A percentile compares a stretch with the other conserved stretches of the same genome.
Evolutionary conservation across 1,140 invertebrate species (phyloP).

Genomic region (Triops cancriformis): DNA sequence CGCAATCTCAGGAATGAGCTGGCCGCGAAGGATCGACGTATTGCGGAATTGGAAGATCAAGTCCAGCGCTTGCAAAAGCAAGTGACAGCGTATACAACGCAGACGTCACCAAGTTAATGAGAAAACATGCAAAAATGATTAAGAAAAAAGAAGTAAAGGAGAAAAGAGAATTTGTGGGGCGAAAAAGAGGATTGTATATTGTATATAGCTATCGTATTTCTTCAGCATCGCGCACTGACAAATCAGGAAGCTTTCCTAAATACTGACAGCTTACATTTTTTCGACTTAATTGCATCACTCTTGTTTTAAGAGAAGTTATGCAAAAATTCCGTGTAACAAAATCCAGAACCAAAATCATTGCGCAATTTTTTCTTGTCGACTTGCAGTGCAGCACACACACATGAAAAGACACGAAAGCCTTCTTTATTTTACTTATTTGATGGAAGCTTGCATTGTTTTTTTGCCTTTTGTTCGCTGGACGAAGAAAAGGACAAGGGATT

Average conservation of each 20-base stretch:
- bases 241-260: background rate
- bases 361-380: background rate
- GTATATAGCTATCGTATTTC: background rate
- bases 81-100: background rate
- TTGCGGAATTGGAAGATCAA: slow-evolving; percentile 66
- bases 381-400: background rate
- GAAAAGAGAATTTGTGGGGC: no score
- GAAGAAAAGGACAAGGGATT: slow-evolving; percentile 7
- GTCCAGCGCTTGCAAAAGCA: slow-evolving; percentile 39
- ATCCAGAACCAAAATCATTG: background rate
- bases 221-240: background rate
- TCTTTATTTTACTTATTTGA: background rate
- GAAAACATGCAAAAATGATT: background rate
- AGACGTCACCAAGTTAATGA: background rate
- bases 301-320: slow-evolving; percentile 1
- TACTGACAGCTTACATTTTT: background rate
- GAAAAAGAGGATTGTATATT: background rate
- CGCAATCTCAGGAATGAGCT: slow-evolving; percentile 62
- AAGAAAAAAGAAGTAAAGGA: background rate
- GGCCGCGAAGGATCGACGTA: slow-evolving; percentile 59
- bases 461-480: slow-evolving; percentile 12
- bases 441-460: background rate
- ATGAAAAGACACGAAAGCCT: background rate
- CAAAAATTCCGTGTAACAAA: background rate
- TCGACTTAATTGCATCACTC: background rate